Conservation (phyloP, 64 coral and sea anemone genomes). For the Dendrophyllia cribrosa region DNA sequence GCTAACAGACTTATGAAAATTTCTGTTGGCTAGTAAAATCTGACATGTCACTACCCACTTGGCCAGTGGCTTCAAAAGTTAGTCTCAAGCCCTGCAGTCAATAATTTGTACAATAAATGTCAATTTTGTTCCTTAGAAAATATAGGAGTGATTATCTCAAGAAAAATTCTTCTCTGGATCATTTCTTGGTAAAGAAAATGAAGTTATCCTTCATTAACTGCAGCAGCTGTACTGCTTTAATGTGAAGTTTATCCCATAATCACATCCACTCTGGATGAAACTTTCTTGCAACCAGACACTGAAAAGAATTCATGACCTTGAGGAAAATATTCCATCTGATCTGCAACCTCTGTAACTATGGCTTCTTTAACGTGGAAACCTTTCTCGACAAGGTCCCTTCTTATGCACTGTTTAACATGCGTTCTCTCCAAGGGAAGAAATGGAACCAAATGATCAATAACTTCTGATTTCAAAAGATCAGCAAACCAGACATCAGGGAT, state of each 20-base stretch:
- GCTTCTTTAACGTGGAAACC: slow-evolving; percentile 55
- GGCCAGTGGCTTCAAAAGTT: too few species aligned
- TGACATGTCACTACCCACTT: too few species aligned
- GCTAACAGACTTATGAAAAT: too few species aligned
- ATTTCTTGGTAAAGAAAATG: too few species aligned
- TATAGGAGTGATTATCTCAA: too few species aligned
- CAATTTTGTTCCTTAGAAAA: too few species aligned
- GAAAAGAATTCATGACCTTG: slow-evolving; percentile 73
- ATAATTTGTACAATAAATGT: too few species aligned
- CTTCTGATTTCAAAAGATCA: slow-evolving; percentile 74
- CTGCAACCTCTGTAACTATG: slow-evolving; percentile 62
- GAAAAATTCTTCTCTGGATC: too few species aligned
- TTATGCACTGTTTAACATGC: slow-evolving; percentile 89
- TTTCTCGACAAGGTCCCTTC: slow-evolving; percentile 63
- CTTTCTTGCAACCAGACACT: slow-evolving; percentile 89
- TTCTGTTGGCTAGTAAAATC: too few species aligned
- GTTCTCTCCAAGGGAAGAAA: slow-evolving; percentile 85
- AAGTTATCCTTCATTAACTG: too few species aligned
- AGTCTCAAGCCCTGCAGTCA: too few species aligned
- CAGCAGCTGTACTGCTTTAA: background rate
- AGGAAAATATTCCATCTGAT: slow-evolving; percentile 89
- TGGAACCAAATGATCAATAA: slow-evolving; percentile 83
- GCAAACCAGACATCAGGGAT: slow-evolving; percentile 66
- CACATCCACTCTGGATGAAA: slow-evolving; percentile 91
- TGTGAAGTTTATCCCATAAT: slow-evolving; percentile 49